These are phyloP conservation scores for Trachelus iudaicus DNA, from an alignment of 2,888 invertebrate species.

Conservation along the genomic window DNA sequence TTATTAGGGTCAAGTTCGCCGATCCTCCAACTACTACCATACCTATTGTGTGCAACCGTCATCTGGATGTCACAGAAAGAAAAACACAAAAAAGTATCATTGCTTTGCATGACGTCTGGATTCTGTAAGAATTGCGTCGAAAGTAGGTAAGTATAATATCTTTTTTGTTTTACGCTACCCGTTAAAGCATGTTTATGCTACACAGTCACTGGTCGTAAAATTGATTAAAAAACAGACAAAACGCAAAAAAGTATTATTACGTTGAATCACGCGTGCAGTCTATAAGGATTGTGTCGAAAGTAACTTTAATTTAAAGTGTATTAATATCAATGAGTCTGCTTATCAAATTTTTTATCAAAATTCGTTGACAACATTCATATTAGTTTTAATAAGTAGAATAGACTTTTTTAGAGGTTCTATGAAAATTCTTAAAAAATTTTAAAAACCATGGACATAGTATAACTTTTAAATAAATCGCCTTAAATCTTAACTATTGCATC, in stretches of 20 bases:
- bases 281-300: not conserved
- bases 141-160: too few species aligned
- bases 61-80: too few species aligned
- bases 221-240: not conserved
- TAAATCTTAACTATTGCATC: not conserved
- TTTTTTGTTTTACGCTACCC: too few species aligned
- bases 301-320: not conserved
- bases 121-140: too few species aligned
- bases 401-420: not conserved
- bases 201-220: not conserved
- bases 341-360: not conserved
- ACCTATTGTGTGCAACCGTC: too few species aligned
- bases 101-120: too few species aligned
- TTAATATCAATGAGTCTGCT: not conserved
- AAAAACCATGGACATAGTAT: not conserved
- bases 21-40: too few species aligned
- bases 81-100: too few species aligned
- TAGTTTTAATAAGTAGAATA: not conserved
- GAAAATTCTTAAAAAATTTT: not conserved
- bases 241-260: not conserved
- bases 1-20: too few species aligned
- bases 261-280: not conserved
- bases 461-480: not conserved
- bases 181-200: too few species aligned
- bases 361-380: not conserved